Conservation (phyloP, 2,888 invertebrate genomes). For the Elysia crispata region DNA sequence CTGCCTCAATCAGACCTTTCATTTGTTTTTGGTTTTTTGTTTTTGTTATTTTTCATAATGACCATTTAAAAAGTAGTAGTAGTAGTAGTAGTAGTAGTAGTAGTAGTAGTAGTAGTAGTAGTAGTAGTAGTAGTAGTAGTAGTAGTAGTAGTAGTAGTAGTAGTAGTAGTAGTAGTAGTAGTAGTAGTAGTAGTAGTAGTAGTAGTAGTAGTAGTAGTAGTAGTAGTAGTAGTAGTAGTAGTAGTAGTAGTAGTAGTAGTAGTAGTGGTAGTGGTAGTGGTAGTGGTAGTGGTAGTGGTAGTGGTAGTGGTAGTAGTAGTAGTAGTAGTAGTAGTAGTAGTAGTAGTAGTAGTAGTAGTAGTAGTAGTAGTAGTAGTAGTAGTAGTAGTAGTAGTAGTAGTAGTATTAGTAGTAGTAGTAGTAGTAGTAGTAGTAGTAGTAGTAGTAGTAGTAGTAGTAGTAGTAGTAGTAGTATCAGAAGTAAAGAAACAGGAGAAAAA, state of each 20-base stretch:
- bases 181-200: slow-evolving; percentile 9
- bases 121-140: slow-evolving; percentile 9
- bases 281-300: neutral
- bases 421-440: slow-evolving; percentile 9
- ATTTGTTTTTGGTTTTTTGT: too few relatives aligned
- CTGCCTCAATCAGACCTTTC: too few relatives aligned
- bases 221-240: slow-evolving; percentile 9
- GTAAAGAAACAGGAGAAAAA: too few relatives aligned
- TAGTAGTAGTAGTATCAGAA: neutral
- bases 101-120: slow-evolving; percentile 9
- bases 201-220: slow-evolving; percentile 9
- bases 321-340: slow-evolving; percentile 4
- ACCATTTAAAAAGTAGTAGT: too few relatives aligned
- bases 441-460: neutral
- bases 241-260: neutral
- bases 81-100: slow-evolving; percentile 9
- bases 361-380: slow-evolving; percentile 3
- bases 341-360: slow-evolving; percentile 9
- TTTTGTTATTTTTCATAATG: too few relatives aligned
- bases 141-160: slow-evolving; percentile 9
- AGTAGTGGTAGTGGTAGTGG: neutral
- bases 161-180: slow-evolving; percentile 9
- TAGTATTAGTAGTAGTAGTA: too few relatives aligned
- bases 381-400: too few relatives aligned
- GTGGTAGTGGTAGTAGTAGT: neutral